Base-by-base conservation (phyloP, 2,888 invertebrate species). In the Drosophila meridiana region DNA sequence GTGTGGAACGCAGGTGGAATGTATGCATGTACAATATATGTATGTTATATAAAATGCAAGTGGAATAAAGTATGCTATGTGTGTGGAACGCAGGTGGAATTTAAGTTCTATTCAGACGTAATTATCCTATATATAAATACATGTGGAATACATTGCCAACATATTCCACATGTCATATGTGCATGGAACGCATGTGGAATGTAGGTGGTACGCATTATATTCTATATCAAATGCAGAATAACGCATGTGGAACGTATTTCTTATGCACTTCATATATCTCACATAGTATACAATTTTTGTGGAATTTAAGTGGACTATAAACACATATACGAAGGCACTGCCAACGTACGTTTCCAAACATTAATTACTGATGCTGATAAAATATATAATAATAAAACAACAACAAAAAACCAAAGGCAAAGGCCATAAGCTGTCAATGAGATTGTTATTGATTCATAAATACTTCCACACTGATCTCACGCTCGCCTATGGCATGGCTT, bases 391-490 rank as follows among this genome's bases (percentile, higher is more conserved):
- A 55, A 34, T 5, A 5, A 36, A 42, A 47, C 42, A 42, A n/a
- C 43, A 43, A 26, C 4, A 43, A 8, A 42, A 43, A 42, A 45
- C 30, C 3, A 32, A 36, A 9, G 36, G 9, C 9, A 59, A 58
- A 56, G 28, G 14, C 26, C 40, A 14, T 9, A 28, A 52, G 38
- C 30, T 30, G 45, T 45, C 30, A 53, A 42, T 32, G 55, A 8
- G 9, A 9, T 6, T 32, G 20, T 62, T 69, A 69, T 77, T 78
- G 78, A 74, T 67, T 53, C 55, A 73, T 47, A 60, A 66, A 53
- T 53, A 38, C 26, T 28, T 50, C 14, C 14, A 26, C 36, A 56
- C 30, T 63, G 50, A 75, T 62, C 66, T 30, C 36, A 58, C 40
- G 11, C 60, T 61, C 66, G 45, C 40, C 43, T 20, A 4, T 43